Base-by-base conservation (phyloP, 2,888 invertebrate species). In the Alloscopus bannaensis region DNA sequence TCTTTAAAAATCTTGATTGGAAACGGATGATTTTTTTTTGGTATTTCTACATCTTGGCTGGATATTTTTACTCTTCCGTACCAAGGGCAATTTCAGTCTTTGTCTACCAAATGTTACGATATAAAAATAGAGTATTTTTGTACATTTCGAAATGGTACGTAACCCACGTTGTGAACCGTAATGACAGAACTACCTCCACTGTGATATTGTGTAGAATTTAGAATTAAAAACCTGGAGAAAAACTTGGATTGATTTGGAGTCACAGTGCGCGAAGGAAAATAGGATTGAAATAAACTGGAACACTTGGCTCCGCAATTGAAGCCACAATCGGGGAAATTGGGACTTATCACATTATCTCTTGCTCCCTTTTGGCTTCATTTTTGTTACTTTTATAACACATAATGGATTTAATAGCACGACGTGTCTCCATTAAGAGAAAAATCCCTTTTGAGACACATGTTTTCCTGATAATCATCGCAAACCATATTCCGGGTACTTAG, bases 391-490 rank as follows among this genome's bases (percentile, higher is more conserved):
- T 20, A 31, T 42, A 70, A 55, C 60, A 64, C 16, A 57, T 76
- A 69, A 76, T 76, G 76, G 76, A 70, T 78, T 70, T 70, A 78
- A 78, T 57, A 65, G 57, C 70, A 42, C 77, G 69, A 76, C 76
- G 65, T 78, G 77, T 78, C 59, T 70, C 65, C 70, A 78, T 75
- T 68, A 75, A 73, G 57, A 24, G 29, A 18, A 20, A 24, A 36
- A 55, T 13, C n/a, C 26, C 24, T 22, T 8, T 4, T 24, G 11
- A 47, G 20, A 11, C 47, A 26, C 45, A 28, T 64, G 22, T 45
- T 45, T 1, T 3, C 13, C 24, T 60, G 40, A 62, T 64, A 64
- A 64, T 64, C 26, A 28, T 26, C 64, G 18, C 3, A 59, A 60
- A 22, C 55, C n/a, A 36, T 57, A 26, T n/a, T 31, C 55, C 57